Base-by-base conservation (phyloP, 64 coral and sea anemone genomes). In the Platygyra sinensis region DNA sequence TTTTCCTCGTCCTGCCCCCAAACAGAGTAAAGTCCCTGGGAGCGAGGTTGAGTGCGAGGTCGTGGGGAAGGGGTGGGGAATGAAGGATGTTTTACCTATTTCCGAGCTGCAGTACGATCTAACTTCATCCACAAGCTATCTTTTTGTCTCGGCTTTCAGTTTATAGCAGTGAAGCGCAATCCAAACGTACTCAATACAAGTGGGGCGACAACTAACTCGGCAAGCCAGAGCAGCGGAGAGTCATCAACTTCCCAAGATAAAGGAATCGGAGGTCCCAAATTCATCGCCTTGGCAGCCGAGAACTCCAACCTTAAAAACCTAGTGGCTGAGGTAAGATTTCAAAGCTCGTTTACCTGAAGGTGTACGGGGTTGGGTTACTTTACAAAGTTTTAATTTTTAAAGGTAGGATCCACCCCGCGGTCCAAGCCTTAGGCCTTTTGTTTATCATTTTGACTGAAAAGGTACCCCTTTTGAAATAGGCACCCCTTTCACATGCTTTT, bases 231-330 rank as follows among this genome's bases (percentile, higher is more conserved):
- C 33, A 67, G 87, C 57, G 93, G 67, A 49, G 85, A 95, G 20
- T 91, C 94, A 4, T 76, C 78, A 32, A 61, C 79, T 24, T 91
- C 94, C 4, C 86, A 87, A 31, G 94, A 95, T 17, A 82, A 76
- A 54, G 84, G 52, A 3, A 72, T 92, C 3, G 82, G 87, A 39
- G 89, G 94, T 28, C 79, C 94, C 51, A 92, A 88, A 42, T 90
- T 78, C 36, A 95, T 95, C 24, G 85, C 89, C 14, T 63, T 95
- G 42, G 86, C 80, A 16, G 94, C 94, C 2, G 94, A 95, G 54
- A 95, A 95, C 32, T 91, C 94, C 31, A 95, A 83, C 42, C 60
- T 95, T 18, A 95, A 83, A 67, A 67, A 36, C 31, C 78, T 91
- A 17, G 72, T 91, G 57, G 39, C 69, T 27, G 89, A 95, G 94